Conservation (phyloP, 2,113 vertebrate species). For the Athene cunicularia region DNA sequence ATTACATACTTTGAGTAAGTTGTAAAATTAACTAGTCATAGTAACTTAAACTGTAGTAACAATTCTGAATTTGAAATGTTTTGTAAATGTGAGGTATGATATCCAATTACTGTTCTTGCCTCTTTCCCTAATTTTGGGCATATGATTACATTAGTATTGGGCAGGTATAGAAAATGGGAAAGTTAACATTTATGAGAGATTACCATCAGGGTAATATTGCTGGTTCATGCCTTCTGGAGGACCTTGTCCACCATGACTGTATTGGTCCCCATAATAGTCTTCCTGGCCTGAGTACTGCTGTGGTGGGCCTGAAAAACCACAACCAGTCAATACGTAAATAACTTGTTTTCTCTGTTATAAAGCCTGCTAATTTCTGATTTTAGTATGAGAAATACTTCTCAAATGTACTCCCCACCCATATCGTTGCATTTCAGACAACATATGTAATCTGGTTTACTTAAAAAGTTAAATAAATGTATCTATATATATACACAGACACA, state of each 20-base stretch:
- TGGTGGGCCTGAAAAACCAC: slow-evolving; percentile 94
- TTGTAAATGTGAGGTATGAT: slow-evolving; percentile 21
- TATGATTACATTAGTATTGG: slow-evolving; percentile 60
- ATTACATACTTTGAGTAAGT: not conserved
- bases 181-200: slow-evolving; percentile 78
- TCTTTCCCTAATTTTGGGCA: slow-evolving; percentile 20
- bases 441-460: slow-evolving; percentile 22
- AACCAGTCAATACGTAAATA: slow-evolving; percentile 80
- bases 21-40: slow-evolving; percentile 21
- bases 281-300: slow-evolving; percentile 99
- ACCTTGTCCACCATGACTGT: slow-evolving; percentile 98
- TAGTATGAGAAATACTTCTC: slow-evolving; percentile 63
- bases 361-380: slow-evolving; percentile 57
- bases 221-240: slow-evolving; percentile 97
- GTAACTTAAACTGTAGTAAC: slow-evolving; percentile 8
- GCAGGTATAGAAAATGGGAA: slow-evolving; percentile 74
- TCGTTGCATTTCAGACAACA: slow-evolving; percentile 44
- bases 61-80: slow-evolving; percentile 44
- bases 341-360: slow-evolving; percentile 67
- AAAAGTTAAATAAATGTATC: not conserved
- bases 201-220: slow-evolving; percentile 88
- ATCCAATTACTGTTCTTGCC: slow-evolving; percentile 33
- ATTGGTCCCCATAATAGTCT: slow-evolving; percentile 99
- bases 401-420: slow-evolving; percentile 62
- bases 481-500: not conserved